Evolutionary conservation across 2,797 vertebrate genomes (phyloP), one percentile per base, ranked within the genome.

Genomic region (Catharus ustulatus): DNA sequence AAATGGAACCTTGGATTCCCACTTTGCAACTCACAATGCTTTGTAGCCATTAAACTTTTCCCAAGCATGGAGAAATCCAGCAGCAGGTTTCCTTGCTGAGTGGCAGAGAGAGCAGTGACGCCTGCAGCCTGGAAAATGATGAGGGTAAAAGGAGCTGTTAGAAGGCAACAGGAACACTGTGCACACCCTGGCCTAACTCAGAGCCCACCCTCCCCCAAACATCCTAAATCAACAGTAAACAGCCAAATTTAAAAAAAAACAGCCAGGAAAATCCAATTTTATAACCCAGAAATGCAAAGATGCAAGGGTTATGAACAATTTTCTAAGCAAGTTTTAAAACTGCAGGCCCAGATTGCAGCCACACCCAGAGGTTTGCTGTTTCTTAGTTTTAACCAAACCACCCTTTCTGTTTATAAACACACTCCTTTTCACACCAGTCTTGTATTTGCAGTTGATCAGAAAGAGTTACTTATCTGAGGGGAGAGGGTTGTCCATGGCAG

Each of bases 241-340:
- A 22, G 26, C 26, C n/a, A 36, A 11, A 10, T 23, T 48, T 48
- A 15, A 36, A 67, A 5, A 34, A 34, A 26, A 12, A n/a, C n/a
- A 34, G 43, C 17, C n/a, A 21, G 5, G 15, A 30, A 67, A 36
- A 54, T 20, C 13, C 13, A 45, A 3, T 24, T 57, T 45, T 36
- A 30, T 24, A 5, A 30, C 24, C 15, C 10, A 11, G 26, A 30
- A 64, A 24, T 36, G 12, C 26, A 54, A 27, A 57, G 8, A 18
- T 45, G 32, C 17, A 34, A 34, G 27, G 7, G 10, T n/a, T 5
- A 34, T 19, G 6, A 26, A 22, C 11, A 18, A 7, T 8, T 42
- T 9, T 29, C 11, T 29, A 3, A 3, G 2, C 3, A 7, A 9
- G 14, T 7, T 42, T 3, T 42, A 42, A 52, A 76, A 42, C 3